Conservation (phyloP, 2,888 invertebrate genomes). For the Dendrolimus pini region DNA sequence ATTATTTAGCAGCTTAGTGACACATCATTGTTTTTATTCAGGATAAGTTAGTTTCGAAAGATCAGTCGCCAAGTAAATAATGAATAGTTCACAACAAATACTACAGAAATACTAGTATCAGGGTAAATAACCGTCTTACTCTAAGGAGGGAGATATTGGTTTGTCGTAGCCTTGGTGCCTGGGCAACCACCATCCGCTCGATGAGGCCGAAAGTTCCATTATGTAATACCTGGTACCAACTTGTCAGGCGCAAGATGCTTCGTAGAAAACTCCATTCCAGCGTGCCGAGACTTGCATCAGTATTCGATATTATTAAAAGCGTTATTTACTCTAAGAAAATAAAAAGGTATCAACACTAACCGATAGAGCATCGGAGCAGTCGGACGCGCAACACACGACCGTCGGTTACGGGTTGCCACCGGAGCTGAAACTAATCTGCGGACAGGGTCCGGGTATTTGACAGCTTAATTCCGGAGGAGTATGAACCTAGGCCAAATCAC, state of each 20-base stretch:
- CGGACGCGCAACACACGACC: constrained; percentile 65
- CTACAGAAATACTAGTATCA: not conserved
- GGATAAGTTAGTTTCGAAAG: too few relatives aligned
- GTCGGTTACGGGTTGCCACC: constrained; percentile 40
- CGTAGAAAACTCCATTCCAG: constrained; percentile 9
- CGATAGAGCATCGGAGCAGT: constrained; percentile 70
- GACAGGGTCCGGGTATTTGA: constrained; percentile 32
- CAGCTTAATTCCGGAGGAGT: constrained; percentile 25
- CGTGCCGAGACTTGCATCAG: not conserved
- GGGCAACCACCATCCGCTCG: constrained; percentile 24
- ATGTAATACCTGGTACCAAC: constrained; percentile 32
- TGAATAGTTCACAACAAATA: not conserved
- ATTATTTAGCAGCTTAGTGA: too few relatives aligned
- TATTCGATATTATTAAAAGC: too few relatives aligned
- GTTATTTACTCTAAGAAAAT: constrained; percentile 10
- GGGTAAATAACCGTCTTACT: not conserved
- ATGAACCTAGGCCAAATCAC: constrained; percentile 32
- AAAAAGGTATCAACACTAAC: constrained; percentile 40
- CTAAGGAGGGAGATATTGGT: constrained; percentile 13
- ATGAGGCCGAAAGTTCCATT: constrained; percentile 31
- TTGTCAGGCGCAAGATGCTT: too few relatives aligned
- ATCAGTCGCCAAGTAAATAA: too few relatives aligned
- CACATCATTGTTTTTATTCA: too few relatives aligned
- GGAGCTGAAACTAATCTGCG: constrained; percentile 27
- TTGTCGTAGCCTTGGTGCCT: constrained; percentile 25